Conservation (phyloP, 1,140 invertebrate genomes). For the Caerostris extrusa region DNA sequence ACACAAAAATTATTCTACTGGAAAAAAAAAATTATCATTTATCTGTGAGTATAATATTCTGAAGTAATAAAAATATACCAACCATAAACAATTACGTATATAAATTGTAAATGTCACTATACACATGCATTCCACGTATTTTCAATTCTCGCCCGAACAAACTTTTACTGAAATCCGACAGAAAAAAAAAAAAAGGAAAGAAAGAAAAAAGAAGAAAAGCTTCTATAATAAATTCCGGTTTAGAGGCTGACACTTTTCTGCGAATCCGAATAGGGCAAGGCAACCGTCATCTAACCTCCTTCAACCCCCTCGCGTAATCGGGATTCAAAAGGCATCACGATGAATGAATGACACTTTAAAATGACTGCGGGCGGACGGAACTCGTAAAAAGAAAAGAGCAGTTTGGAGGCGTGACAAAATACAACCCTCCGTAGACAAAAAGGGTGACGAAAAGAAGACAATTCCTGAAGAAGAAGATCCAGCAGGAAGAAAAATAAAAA, state of each 20-base stretch:
- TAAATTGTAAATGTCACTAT: no score
- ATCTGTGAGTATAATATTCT: no score
- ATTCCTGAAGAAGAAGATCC: neutral
- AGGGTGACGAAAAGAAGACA: conserved; percentile 2
- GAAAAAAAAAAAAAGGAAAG: neutral
- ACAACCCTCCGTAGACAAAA: conserved; percentile 28
- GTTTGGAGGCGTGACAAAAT: conserved; percentile 52
- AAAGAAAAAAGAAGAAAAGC: neutral
- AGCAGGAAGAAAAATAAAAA: neutral
- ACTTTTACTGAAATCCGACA: no score
- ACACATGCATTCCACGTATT: no score
- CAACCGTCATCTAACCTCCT: conserved; percentile 1
- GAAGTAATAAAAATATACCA: no score
- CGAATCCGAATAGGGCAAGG: neutral
- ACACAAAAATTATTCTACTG: no score
- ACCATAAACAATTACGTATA: no score
- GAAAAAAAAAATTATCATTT: no score
- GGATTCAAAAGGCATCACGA: conserved; percentile 9
- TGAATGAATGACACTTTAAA: conserved; percentile 44
- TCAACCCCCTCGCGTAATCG: neutral
- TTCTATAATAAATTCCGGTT: neutral
- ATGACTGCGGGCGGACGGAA: conserved; percentile 26
- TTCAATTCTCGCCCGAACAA: no score
- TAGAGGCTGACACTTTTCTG: conserved; percentile 9
- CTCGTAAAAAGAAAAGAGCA: conserved; percentile 4